Base-by-base conservation (phyloP, 2,888 invertebrate species). In the Tipula vernalis region DNA sequence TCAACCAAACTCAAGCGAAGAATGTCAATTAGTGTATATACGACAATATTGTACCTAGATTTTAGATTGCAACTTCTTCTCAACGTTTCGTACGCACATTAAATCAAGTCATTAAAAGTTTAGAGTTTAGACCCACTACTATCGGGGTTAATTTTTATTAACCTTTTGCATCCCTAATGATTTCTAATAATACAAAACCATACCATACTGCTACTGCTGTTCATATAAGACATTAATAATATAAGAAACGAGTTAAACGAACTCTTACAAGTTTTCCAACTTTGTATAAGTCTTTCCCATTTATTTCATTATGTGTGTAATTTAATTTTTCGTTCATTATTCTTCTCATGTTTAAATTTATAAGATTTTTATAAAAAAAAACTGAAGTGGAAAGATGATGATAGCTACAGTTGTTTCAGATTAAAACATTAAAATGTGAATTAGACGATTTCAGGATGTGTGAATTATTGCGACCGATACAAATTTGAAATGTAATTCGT, bases 161-260 rank as follows among this genome's bases (percentile, higher is more conserved):
- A 28, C 28, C 28, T 28, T 28, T 2, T 28, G 28, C 28, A 28
- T 1, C 28, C 28, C 28, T 28, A 28, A 28, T 28, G 28, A 28
- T 28, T 28, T 28, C 28, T 28, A 28, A 28, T 28, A 28, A 28
- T 2, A 28, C 28, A 28, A 28, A 28, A 28, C 28, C 28, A 28
- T n/a, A n/a, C n/a, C n/a, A n/a, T n/a, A n/a, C n/a, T n/a, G n/a
- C n/a, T n/a, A n/a, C n/a, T n/a, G n/a, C n/a, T n/a, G n/a, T n/a
- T n/a, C n/a, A n/a, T n/a, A n/a, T n/a, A n/a, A n/a, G n/a, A n/a
- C n/a, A n/a, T n/a, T n/a, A n/a, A n/a, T n/a, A n/a, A 39, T 39
- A 71, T 71, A 71, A 71, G 71, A 71, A 71, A 71, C 71, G 71
- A 71, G 71, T 71, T 71, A 71, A 71, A 71, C 71, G 71, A 71